Percentiles rank a stretch among this genome's conserved stretches.
These are phyloP conservation scores for Mohoua ochrocephala DNA, from an alignment of 2,113 vertebrate species.

Conservation along the genomic window DNA sequence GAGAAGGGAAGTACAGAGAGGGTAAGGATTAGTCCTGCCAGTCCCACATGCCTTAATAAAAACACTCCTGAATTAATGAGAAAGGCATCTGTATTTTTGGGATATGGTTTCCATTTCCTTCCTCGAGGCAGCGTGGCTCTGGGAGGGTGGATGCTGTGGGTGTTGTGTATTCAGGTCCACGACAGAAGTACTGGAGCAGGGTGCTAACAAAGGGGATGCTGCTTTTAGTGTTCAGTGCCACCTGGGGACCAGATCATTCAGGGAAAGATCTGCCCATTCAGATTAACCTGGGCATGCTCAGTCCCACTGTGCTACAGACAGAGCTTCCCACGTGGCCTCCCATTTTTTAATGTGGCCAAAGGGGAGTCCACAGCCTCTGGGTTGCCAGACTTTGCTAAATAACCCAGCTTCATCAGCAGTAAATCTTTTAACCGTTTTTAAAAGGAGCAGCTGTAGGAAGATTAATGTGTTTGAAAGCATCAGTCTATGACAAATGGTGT, in stretches of 20 bases:
- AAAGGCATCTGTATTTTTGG: neutral
- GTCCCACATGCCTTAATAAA: neutral
- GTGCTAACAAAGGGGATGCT: neutral
- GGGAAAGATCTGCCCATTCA: neutral
- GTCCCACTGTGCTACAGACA: neutral
- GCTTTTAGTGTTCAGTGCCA: neutral
- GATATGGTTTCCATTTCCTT: neutral
- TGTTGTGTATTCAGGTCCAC: neutral
- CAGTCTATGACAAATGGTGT: slow-evolving; percentile 18
- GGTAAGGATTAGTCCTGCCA: neutral
- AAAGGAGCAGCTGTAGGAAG: neutral
- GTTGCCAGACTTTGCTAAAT: neutral
- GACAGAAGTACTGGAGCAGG: neutral
- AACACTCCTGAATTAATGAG: neutral
- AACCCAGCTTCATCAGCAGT: neutral
- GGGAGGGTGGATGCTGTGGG: neutral
- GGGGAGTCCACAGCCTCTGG: neutral
- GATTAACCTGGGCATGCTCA: neutral
- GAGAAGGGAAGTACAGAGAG: neutral
- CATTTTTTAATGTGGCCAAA: neutral
- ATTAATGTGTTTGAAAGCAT: slow-evolving; percentile 19
- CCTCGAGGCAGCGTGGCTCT: neutral
- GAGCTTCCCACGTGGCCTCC: neutral
- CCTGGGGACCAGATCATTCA: neutral
- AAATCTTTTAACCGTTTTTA: neutral